These are phyloP conservation scores for Apocrypta bakeri DNA, from an alignment of 1,140 invertebrate genomes.

Conservation along the genomic window DNA sequence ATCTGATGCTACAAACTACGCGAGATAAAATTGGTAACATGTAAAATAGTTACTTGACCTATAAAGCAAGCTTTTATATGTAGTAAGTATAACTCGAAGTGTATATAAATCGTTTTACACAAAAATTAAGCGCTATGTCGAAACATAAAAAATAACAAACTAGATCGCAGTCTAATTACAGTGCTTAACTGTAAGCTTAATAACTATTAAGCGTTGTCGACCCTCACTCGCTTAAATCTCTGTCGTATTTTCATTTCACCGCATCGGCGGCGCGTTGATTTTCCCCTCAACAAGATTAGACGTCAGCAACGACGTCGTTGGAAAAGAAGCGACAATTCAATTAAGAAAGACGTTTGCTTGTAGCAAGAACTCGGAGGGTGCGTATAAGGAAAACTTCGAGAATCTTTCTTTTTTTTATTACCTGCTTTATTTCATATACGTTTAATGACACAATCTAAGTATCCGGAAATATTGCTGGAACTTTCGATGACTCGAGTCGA, in stretches of 20 bases:
- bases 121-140: background rate
- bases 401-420: background rate
- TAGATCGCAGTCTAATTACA: conserved; percentile 16
- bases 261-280: background rate
- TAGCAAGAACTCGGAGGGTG: background rate
- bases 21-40: background rate
- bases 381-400: background rate
- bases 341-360: conserved; percentile 2
- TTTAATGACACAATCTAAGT: background rate
- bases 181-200: too few relatives aligned
- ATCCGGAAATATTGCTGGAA: background rate
- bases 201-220: conserved; percentile 9
- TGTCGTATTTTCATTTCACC: background rate
- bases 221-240: background rate
- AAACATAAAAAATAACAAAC: background rate
- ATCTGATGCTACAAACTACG: background rate
- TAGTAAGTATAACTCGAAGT: background rate
- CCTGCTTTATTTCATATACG: conserved; percentile 11
- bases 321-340: conserved; percentile 29
- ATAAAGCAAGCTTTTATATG: background rate
- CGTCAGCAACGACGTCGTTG: background rate
- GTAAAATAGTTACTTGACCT: background rate
- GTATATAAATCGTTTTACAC: background rate
- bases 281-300: conserved; percentile 30
- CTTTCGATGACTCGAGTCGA: background rate